Base-by-base conservation (phyloP, 2,113 vertebrate species). In the Pangasianodon hypophthalmus region DNA sequence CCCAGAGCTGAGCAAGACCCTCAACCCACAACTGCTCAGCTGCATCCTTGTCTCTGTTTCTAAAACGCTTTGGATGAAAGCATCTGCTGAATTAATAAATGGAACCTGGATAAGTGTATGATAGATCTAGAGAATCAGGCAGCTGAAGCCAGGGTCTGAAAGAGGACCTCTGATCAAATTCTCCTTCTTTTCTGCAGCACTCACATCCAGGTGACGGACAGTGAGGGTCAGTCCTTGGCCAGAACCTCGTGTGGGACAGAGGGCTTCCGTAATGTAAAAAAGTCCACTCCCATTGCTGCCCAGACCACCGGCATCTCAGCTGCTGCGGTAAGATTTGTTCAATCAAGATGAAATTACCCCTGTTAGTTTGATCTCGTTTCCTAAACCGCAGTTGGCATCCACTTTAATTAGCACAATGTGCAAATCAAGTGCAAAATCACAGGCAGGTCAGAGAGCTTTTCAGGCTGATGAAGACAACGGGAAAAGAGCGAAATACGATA, bases 221-320 rank as follows among this genome's bases (percentile, higher is more conserved):
- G 93, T 11, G 32, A 91, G 3, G 96, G 97, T 48, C 89, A 90
- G 92, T 93, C 96, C 0, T 60, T 98, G 6, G 93, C 96, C 67
- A 94, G 67, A 6, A 94, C 97, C 0, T 98, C 98, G 85, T 99
- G 98, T 0, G 98, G 98, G 88, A 97, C 97, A 0, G 98, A 99
- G 81, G 98, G 98, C 6, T 99, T 99, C 93, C 97, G 95, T 91
- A 99, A 99, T 0, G 92, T 96, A 88, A 99, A 96, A 96, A 99
- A 98, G 94, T 96, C 96, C 32, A 99, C 97, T 0, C 95, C 97
- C 32, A 91, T 99, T 0, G 98, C 98, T 0, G 97, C 98, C 0
- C 98, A 99, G 95, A 97, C 97, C 0, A 96, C 98, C 0, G 98
- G 96, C 88, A 96, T 99, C 0, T 95, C 98, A 0, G 97, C 97